phyloP scores from a whole-genome alignment of 2,888 invertebrate species.

The Zhuqinia jingwanae region DNA sequence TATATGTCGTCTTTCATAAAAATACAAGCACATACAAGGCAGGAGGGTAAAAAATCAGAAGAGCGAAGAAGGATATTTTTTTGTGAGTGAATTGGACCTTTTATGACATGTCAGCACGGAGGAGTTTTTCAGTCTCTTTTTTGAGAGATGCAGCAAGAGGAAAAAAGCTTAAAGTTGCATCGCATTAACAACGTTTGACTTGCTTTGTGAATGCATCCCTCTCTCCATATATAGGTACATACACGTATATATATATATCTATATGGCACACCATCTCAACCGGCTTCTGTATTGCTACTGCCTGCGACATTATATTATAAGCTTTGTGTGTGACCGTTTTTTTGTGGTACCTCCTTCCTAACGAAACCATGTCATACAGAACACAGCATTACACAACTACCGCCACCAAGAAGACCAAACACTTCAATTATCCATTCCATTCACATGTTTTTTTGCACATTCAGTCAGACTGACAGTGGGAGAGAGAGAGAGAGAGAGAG shows the following conservation, averaged over 20 bases:
- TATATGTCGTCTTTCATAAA: slow-evolving; percentile 30
- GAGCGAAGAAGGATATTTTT: slow-evolving; percentile 36
- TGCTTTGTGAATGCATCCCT: slow-evolving; percentile 69
- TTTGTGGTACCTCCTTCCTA: slow-evolving; percentile 10
- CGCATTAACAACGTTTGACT: slow-evolving; percentile 72
- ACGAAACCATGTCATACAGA: not conserved
- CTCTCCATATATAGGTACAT: not conserved
- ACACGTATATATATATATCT: slow-evolving; percentile 25
- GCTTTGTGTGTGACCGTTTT: slow-evolving; percentile 13
- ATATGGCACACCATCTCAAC: slow-evolving; percentile 26
- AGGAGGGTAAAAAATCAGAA: slow-evolving; percentile 22
- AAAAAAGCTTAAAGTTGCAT: slow-evolving; percentile 73
- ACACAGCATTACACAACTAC: slow-evolving; percentile 20
- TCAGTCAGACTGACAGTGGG: slow-evolving; percentile 25
- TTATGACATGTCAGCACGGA: slow-evolving; percentile 67
- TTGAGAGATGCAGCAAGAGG: slow-evolving; percentile 62
- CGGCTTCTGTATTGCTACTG: not conserved
- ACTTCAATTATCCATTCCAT: slow-evolving; percentile 71
- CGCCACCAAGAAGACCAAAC: slow-evolving; percentile 47
- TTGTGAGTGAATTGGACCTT: slow-evolving; percentile 71
- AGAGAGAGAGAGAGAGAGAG: slow-evolving; percentile 39
- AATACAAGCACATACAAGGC: not conserved
- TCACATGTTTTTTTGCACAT: slow-evolving; percentile 67
- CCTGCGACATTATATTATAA: not conserved
- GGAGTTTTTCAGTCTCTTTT: slow-evolving; percentile 37